Base-by-base conservation (phyloP, 1,140 invertebrate species). In the Euura saliciscinereae region DNA sequence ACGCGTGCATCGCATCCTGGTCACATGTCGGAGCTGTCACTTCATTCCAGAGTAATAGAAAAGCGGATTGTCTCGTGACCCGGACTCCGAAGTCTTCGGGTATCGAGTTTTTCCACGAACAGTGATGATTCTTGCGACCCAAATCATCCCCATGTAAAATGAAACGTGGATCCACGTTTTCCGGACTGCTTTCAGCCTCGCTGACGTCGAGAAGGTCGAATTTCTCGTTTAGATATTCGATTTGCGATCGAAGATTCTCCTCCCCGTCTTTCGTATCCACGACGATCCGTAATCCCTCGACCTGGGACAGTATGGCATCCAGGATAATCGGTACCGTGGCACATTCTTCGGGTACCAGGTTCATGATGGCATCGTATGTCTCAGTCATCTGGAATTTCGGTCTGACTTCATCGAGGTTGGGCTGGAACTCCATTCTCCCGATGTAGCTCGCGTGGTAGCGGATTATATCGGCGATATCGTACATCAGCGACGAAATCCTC, bases 401-500 rank as follows among this genome's bases (percentile, higher is more conserved):
- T 43, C 66, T 42, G 3, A 75, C 75, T 59, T 74, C 71, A 3
- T 84, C 73, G 45, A 88, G 79, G 66, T 42, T 4, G 10, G 70
- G 70, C 11, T 76, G 66, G 7, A 86, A 11, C 13, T 86, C 80
- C 83, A 90, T 89, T 69, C 86, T 88, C 8, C 84, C 76, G 71
- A 90, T 79, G 73, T 89, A 90, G 73, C 86, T 77, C 2, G 68
- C 66, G 74, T 90, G 87, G 74, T 89, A 88, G 74, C 84, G 76
- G 28, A 80, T 84, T 70, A 88, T 82, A 77, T 91, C 89, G 77
- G 89, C 86, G 44, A 90, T 78, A 76, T 90, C 88, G 66, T 89
- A 89, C 73, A 89, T 81, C 13, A 89, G 80, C 70, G 77, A 87
- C 71, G 87, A 89, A 59, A 90, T 69, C 74, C 86, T 84, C 69